Evolutionary conservation across 1,140 invertebrate genomes (phyloP), one percentile per base, ranked within the genome.

Genomic region (Magallana ariakensis): DNA sequence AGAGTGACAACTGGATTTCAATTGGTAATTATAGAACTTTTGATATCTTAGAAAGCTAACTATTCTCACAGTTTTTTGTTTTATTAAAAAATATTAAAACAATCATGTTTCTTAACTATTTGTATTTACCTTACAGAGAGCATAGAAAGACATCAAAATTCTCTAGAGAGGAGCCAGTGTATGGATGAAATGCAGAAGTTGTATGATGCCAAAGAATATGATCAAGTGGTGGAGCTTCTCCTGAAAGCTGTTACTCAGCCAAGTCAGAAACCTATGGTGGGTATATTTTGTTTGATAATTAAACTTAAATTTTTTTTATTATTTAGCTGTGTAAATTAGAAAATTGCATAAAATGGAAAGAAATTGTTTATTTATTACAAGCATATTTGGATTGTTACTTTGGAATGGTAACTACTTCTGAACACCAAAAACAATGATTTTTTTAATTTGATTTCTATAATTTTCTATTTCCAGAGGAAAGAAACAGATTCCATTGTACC

Each of bases 131-230:
- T 86, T 83, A 26, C 87, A 93, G 91, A 91, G 8, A 85, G 90
- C 58, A 90, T 93, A 10, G 85, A 90, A 13, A 91, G 88, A 19
- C 93, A 94, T 83, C 83, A 92, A 55, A 93, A 95, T 80, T 93
- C 91, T 9, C 83, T 95, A 19, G 91, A 93, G 56, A 88, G 94
- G 82, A 94, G 92, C 57, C 94, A 95, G 87, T 94, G 93, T 22
- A 88, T 95, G 80, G 95, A 95, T 75, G 94, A 95, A 82, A 94
- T 94, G 83, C 93, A 95, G 80, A 91, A 91, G 22, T 87, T 95
- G 60, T 94, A 92, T 87, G 93, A 94, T 26, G 86, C 90, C 33
- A 93, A 92, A 56, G 87, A 93, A n/a, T 94, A 94, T 86, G 85
- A 92, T 16, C 89, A 93, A 60, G 94, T 95, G n/a, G 93, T 95